phyloP scores from a whole-genome alignment of 2,113 vertebrate species.

The Balaeniceps rex region DNA sequence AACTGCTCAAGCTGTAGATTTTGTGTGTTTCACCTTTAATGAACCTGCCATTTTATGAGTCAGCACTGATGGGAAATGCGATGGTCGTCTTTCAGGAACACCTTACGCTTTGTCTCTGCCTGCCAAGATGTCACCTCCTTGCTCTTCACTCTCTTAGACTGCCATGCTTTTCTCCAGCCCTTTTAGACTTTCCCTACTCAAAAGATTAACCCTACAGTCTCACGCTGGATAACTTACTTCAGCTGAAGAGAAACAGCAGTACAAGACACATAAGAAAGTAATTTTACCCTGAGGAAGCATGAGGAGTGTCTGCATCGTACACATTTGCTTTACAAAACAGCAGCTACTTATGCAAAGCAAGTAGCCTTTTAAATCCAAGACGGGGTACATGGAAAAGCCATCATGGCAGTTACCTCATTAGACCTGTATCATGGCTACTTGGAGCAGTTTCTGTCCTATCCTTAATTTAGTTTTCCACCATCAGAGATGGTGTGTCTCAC shows the following conservation, averaged over 20 bases:
- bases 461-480: neutral
- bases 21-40: conserved; percentile 1
- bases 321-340: conserved; percentile 8
- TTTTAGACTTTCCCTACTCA: neutral
- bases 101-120: neutral
- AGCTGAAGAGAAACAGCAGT: conserved; percentile 29
- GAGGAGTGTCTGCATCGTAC: neutral
- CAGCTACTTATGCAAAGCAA: neutral
- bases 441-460: neutral
- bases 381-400: neutral
- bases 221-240: neutral
- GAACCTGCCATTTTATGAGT: conserved; percentile 14
- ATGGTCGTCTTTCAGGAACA: neutral
- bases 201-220: conserved; percentile 33
- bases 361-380: conserved; percentile 10
- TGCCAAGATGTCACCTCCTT: neutral
- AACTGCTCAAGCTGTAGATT: neutral
- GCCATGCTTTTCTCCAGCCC: neutral
- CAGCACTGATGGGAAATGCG: neutral
- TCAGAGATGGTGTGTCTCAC: neutral
- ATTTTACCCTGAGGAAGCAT: conserved; percentile 13
- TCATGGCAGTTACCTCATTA: neutral
- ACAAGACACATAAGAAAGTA: conserved; percentile 42
- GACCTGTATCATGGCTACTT: neutral
- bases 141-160: neutral